A percentile compares a stretch with the other conserved stretches of the same genome.
Conservation (phyloP, 2,888 invertebrate genomes). For the Zygothrica quintamaculata region DNA sequence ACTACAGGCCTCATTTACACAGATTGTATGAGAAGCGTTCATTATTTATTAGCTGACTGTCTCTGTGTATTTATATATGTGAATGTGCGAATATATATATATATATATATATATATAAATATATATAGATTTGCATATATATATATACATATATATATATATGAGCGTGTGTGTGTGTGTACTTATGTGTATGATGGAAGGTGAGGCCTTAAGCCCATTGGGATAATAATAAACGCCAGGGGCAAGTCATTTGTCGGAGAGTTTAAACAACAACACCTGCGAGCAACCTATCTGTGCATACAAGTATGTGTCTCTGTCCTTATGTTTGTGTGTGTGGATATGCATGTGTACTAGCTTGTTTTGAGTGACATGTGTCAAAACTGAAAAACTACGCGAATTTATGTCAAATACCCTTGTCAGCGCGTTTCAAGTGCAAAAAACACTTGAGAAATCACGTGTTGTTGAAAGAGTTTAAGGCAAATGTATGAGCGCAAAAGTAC, state of each 20-base stretch:
- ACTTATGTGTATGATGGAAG: slow-evolving; percentile 44
- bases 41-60: slow-evolving; percentile 72
- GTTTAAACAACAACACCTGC: slow-evolving; percentile 42
- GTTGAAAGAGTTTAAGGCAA: slow-evolving; percentile 6
- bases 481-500: neutral
- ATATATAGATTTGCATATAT: slow-evolving; percentile 12
- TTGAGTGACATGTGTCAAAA: slow-evolving; percentile 80
- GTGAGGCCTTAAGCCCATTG: slow-evolving; percentile 66
- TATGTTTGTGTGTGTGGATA: slow-evolving; percentile 16
- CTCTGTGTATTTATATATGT: slow-evolving; percentile 14
- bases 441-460: slow-evolving; percentile 46
- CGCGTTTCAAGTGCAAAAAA: slow-evolving; percentile 69
- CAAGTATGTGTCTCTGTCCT: slow-evolving; percentile 2
- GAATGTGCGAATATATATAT: slow-evolving; percentile 8
- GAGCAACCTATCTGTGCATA: slow-evolving; percentile 1
- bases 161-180: slow-evolving; percentile 7
- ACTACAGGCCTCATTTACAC: slow-evolving; percentile 46
- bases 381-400: slow-evolving; percentile 82
- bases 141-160: slow-evolving; percentile 11
- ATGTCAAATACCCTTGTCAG: slow-evolving; percentile 83
- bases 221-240: slow-evolving; percentile 74
- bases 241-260: slow-evolving; percentile 69
- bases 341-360: slow-evolving; percentile 37
- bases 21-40: slow-evolving; percentile 60
- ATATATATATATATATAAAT: too few relatives aligned